Evolutionary conservation across 1,140 invertebrate species (phyloP).

Genomic region (Drosophila albomicans): DNA sequence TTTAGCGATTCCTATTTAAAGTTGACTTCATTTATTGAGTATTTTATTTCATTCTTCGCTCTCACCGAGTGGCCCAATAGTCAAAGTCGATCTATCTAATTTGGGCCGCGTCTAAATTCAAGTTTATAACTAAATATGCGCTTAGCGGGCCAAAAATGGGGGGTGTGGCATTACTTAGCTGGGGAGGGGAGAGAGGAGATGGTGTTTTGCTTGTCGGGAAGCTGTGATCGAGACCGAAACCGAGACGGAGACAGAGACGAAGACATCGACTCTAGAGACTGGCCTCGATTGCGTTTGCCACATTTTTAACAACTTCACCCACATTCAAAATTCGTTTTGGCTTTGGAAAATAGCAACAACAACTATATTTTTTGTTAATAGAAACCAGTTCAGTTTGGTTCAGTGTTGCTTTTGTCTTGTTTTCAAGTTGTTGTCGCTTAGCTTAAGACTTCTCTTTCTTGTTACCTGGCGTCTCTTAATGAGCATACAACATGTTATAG

Average conservation of each 20-base stretch:
- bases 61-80: slow-evolving; percentile 24
- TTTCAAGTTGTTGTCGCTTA: slow-evolving; percentile 15
- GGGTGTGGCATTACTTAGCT: background rate
- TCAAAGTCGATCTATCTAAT: slow-evolving; percentile 54
- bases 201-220: slow-evolving; percentile 41
- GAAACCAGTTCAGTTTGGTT: slow-evolving; percentile 68
- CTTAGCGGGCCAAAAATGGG: slow-evolving; percentile 25
- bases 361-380: slow-evolving; percentile 6
- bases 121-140: slow-evolving; percentile 80
- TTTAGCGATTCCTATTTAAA: too few species aligned
- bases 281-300: slow-evolving; percentile 80
- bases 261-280: slow-evolving; percentile 12
- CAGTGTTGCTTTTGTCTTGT: slow-evolving; percentile 45
- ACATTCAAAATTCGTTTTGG: slow-evolving; percentile 82
- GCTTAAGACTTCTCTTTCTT: slow-evolving; percentile 11
- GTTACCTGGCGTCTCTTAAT: slow-evolving; percentile 21
- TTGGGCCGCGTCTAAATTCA: slow-evolving; percentile 74
- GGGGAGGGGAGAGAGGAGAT: background rate
- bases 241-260: too few species aligned
- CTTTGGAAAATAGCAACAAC: slow-evolving; percentile 55
- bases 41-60: slow-evolving; percentile 17
- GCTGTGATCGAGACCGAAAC: background rate
- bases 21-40: too few species aligned
- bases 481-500: slow-evolving; percentile 30
- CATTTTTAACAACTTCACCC: slow-evolving; percentile 81